A percentile compares a stretch with the other conserved stretches of the same genome.
Conservation (phyloP, 2,797 vertebrate genomes). For the Sarcoramphus papa region DNA sequence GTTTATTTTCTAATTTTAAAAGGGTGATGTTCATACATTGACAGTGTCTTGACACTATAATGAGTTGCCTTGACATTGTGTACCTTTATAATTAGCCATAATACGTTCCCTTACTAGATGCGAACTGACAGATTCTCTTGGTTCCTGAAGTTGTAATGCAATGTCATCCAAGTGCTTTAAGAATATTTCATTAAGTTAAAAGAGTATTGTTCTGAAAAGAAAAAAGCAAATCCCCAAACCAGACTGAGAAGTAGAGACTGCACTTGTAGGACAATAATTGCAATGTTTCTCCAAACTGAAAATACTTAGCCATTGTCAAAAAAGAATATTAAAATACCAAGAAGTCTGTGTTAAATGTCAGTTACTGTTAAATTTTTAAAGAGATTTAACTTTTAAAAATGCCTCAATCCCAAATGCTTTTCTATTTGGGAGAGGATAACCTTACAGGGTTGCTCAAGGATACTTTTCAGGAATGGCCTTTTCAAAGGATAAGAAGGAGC, state of each 20-base stretch:
- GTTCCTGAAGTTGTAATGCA: neutral
- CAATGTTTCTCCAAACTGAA: neutral
- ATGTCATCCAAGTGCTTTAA: neutral
- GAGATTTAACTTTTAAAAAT: neutral
- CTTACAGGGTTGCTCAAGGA: neutral
- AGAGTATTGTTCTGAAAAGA: neutral
- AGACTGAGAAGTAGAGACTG: neutral
- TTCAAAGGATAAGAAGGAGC: neutral
- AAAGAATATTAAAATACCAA: neutral
- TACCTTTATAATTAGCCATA: neutral
- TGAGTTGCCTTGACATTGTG: neutral
- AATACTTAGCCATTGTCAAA: neutral
- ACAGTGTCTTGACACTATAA: neutral
- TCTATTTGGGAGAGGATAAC: neutral
- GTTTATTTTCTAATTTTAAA: neutral
- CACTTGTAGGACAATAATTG: neutral
- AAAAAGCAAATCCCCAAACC: neutral
- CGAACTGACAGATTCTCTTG: neutral
- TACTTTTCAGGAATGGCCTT: neutral
- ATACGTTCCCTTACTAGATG: neutral
- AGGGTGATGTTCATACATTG: fast-evolving
- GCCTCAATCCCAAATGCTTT: neutral
- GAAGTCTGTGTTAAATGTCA: neutral
- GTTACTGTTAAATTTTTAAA: neutral
- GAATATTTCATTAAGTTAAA: neutral